phyloP scores from a whole-genome alignment of 2,888 invertebrate species.

The Raillietiella orientalis region DNA sequence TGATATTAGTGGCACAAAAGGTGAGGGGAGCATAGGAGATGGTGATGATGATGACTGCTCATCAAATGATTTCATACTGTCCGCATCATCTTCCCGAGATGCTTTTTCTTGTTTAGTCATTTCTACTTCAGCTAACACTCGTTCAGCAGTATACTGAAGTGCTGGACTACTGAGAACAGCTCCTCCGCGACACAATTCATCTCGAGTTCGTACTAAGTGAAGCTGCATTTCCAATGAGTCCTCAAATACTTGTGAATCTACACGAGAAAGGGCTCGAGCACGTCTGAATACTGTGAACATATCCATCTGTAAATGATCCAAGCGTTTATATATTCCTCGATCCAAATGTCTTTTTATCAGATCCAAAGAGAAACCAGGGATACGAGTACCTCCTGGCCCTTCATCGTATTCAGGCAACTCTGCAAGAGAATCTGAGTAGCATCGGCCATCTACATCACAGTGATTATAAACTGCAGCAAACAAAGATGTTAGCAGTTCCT shows the following conservation, averaged over 20 bases:
- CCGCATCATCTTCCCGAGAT: constrained; percentile 28
- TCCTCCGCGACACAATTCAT: constrained; percentile 38
- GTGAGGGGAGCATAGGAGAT: no score
- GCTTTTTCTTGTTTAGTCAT: constrained; percentile 34
- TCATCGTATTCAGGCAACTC: constrained; percentile 70
- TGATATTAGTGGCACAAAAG: not conserved
- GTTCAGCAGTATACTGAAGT: constrained; percentile 36
- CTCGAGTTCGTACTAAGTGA: constrained; percentile 35
- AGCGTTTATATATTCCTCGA: constrained; percentile 57
- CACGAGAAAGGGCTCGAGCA: constrained; percentile 51
- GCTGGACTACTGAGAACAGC: constrained; percentile 58
- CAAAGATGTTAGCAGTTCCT: constrained; percentile 58
- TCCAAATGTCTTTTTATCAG: constrained; percentile 73
- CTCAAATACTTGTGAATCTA: constrained; percentile 81
- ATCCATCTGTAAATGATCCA: constrained; percentile 88
- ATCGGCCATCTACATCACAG: constrained; percentile 83
- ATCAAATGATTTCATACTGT: constrained; percentile 7
- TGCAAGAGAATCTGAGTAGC: constrained; percentile 80
- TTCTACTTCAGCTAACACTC: constrained; percentile 39
- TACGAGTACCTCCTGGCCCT: constrained; percentile 25
- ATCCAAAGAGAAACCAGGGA: constrained; percentile 54
- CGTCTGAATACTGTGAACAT: constrained; percentile 67
- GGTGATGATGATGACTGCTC: constrained; percentile 1
- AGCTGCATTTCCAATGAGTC: constrained; percentile 76
- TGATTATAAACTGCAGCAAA: constrained; percentile 84